Evolutionary conservation across 2,888 invertebrate species (phyloP).

Genomic region (Apoderus coryli): DNA sequence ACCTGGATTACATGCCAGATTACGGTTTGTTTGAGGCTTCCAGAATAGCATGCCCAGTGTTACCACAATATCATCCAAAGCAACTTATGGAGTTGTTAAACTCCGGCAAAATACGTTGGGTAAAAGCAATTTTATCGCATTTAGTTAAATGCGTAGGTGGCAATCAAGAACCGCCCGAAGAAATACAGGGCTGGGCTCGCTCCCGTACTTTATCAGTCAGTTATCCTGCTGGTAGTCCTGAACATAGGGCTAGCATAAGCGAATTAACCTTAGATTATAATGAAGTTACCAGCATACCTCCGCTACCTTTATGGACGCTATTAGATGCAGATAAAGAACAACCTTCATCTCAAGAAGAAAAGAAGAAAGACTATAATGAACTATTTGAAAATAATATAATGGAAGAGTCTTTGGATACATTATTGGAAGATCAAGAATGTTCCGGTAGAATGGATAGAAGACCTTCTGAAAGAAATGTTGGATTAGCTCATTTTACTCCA

Average conservation of each 20-base stretch:
- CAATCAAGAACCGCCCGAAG: conserved; percentile 34
- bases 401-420: conserved; percentile 70
- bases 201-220: conserved; percentile 82
- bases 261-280: conserved; percentile 85
- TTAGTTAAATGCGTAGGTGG: conserved; percentile 63
- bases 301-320: conserved; percentile 90
- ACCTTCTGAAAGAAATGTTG: conserved; percentile 29
- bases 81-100: conserved; percentile 96
- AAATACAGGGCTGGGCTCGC: conserved; percentile 64
- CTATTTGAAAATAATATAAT: conserved; percentile 68
- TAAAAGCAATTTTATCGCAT: conserved; percentile 95
- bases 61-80: conserved; percentile 98
- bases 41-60: conserved; percentile 88
- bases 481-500: conserved; percentile 73
- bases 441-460: conserved; percentile 31
- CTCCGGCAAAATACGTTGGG: conserved; percentile 95
- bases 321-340: conserved; percentile 86
- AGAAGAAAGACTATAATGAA: conserved; percentile 72
- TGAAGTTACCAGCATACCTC: conserved; percentile 95
- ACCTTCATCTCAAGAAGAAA: conserved; percentile 32
- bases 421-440: conserved; percentile 54
- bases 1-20: conserved; percentile 77
- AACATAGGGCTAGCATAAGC: conserved; percentile 65
- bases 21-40: conserved; percentile 95
- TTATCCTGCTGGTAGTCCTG: conserved; percentile 71